Base-by-base conservation (phyloP, 2,888 invertebrate genomes). In the Ditylenchus weischeri region DNA sequence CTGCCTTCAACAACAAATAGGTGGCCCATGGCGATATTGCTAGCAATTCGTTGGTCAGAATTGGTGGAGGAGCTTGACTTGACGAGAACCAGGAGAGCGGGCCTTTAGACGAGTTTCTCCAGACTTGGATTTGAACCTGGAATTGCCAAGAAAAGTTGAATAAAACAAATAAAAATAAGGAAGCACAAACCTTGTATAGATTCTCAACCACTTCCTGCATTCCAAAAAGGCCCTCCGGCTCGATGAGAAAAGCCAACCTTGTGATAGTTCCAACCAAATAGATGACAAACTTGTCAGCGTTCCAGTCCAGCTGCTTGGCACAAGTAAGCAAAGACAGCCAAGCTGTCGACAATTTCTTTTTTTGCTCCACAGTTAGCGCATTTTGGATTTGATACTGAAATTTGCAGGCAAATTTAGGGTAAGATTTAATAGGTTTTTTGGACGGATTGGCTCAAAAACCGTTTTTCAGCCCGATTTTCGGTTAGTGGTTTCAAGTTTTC, bases 1-100 rank as follows among this genome's bases (percentile, higher is more conserved):
- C 81, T 10, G 78, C 78, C 15, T 68, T 49, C 3, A 81, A 71
- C 67, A 79, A 70, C 19, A 81, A 51, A 59, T 71, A 78, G 0
- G 79, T 72, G 11, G 78, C 74, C 71, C 79, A 79, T 0, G 76
- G 76, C 1, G 76, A 70, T 35, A 74, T 67, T 15, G 63, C 23
- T 15, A 76, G 65, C 62, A 68, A 69, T 21, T 70, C 63, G n/a
- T 71, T 65, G 0, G 74, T 68, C 18, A 81, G 73, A 7, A 80
- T 62, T 6, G 76, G 75, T 10, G 80, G 79, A 5, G 76, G 79
- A n/a, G 72, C 59, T 43, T 43, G 43, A 10, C 58, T 67, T 19
- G 74, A 75, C 1, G 77, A 69, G 62, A 81, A 75, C 69, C 77
- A 71, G 3, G 76, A 75, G 29, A 79, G 64, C 18, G 77, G 35